These are phyloP conservation scores for Oncopodura yosiiana DNA, from an alignment of 1,140 invertebrate genomes.

Conservation along the genomic window DNA sequence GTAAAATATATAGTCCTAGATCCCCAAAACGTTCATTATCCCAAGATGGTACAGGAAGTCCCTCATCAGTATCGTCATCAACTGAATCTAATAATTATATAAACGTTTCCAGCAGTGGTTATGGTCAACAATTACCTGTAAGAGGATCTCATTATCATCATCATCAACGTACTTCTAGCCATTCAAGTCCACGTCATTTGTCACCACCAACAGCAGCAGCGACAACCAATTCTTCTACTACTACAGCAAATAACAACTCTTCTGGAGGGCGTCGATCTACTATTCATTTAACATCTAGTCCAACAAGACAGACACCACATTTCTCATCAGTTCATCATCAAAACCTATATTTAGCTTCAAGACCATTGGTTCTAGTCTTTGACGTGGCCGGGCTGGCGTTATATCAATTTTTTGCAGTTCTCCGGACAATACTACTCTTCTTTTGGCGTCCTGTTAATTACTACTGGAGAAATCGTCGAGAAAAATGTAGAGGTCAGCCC, in stretches of 20 bases:
- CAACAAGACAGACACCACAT: too few species aligned
- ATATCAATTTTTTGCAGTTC: conserved; percentile 23
- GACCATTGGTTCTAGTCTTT: conserved; percentile 26
- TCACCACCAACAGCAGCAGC: too few species aligned
- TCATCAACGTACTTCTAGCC: too few species aligned
- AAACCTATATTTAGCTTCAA: conserved; percentile 29
- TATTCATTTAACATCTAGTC: too few species aligned
- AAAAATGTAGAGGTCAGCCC: conserved; percentile 24
- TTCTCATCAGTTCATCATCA: conserved; percentile 32
- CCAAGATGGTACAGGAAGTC: not conserved
- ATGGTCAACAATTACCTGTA: not conserved
- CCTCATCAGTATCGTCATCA: not conserved
- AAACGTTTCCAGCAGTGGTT: not conserved
- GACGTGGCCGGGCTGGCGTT: conserved; percentile 26
- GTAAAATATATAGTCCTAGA: conserved; percentile 22
- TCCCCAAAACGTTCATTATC: conserved; percentile 20
- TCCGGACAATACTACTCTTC: conserved; percentile 27
- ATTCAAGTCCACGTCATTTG: too few species aligned
- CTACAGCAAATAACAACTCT: not conserved
- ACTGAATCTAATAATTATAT: not conserved
- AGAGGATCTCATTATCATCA: not conserved
- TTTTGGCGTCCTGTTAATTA: conserved; percentile 26
- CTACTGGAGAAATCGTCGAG: conserved; percentile 24
- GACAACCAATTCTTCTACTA: not conserved
- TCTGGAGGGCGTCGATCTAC: not conserved